Evolutionary conservation across 2,113 vertebrate genomes (phyloP), one percentile per base, ranked within the genome.

Genomic region (Neomonachus schauinslandi): DNA sequence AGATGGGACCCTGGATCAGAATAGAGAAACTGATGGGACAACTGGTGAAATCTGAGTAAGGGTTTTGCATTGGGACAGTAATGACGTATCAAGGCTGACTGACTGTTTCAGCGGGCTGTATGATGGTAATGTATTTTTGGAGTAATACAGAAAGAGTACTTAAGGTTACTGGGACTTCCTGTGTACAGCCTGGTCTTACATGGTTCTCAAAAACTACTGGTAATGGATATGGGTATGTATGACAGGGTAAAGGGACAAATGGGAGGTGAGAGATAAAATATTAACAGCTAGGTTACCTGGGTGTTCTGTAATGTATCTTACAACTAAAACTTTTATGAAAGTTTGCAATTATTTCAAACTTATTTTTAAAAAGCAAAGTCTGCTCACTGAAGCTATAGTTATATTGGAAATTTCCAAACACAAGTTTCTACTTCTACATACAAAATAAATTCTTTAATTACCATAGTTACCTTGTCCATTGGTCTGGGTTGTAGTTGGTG

Each of bases 381-480:
- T 83, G 42, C n/a, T 76, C 84, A 76, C 19, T 76, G 2, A 94
- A 90, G 49, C 93, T 83, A 3, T 74, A 83, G 84, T 5, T 85
- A 15, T 90, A 74, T 46, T 67, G 71, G 31, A 88, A 95, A 72
- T 61, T 76, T 82, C 31, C 22, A 92, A 96, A 89, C 15, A 80
- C 24, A 94, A 72, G 19, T 26, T 93, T 90, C 88, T 46, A 33
- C 4, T 91, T 92, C 88, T 31, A 72, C 36, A 57, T n/a, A 94
- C 0, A 72, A 93, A 95, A 85, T 7, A 94, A 91, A 65, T 16
- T 4, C 1, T 83, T 86, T 84, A 51, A 91, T 83, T 97, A 10
- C 93, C 93, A 83, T 49, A 97, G 95, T 98, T 99, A 99, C 99
- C 99, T 99, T 99, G 99, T 97, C 99, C 99, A 24, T 99, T 99